Base-by-base conservation (phyloP, 2,113 vertebrate genomes). In the Pollimyrus isidori region DNA sequence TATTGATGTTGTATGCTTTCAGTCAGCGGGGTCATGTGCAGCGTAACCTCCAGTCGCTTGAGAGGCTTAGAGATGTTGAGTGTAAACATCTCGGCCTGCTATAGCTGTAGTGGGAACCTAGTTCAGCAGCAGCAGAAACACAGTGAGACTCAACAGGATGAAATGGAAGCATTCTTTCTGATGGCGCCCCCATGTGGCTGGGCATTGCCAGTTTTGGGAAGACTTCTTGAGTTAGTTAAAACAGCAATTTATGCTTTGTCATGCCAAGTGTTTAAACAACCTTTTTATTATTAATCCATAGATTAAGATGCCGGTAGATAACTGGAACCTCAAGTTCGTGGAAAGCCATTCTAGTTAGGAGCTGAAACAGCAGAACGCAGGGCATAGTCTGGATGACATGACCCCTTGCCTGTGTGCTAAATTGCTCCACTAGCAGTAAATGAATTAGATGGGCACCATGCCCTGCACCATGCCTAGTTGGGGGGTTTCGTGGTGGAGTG, bases 191-290 rank as follows among this genome's bases (percentile, higher is more conserved):
- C 45, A 85, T 91, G 88, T 88, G 84, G 19, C 88, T 91, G 65
- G 58, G 80, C 87, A 88, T 65, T 76, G 30, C 87, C 23, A 15
- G 21, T 87, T 89, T 85, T 62, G 83, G 86, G 84, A 56, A 90
- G 42, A 86, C 52, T 50, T 89, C 89, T 91, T 91, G 83, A 91
- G 90, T 58, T 87, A 89, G 48, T 90, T 86, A 76, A 87, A 91
- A 90, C 87, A 39, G 90, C 89, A 91, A 89, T 91, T 90, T 91
- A 93, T 91, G 92, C 92, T 89, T 69, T 89, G 83, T 56, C 7
- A 82, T 0, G 5, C 86, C 73, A 39, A 82, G 9, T 21, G 80
- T 65, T 53, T 58, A 89, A 82, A 46, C 15, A 82, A 88, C 58
- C 26, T 26, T 91, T 92, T 90, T 30, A 56, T 88, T 86, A 13